Evolutionary conservation across 64 coral and sea anemone genomes (phyloP).

Genomic region (Pachyseris speciosa): DNA sequence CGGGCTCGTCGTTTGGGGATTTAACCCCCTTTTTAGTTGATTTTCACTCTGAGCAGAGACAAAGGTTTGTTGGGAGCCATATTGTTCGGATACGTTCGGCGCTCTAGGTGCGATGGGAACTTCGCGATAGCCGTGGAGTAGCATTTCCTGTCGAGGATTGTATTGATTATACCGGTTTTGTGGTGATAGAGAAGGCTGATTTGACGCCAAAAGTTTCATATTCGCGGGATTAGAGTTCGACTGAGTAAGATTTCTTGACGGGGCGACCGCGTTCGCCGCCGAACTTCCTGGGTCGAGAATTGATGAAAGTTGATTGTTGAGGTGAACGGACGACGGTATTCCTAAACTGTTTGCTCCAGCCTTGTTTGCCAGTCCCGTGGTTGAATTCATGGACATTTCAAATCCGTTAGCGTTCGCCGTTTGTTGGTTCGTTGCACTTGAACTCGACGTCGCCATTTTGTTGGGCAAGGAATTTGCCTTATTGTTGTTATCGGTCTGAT

Average conservation of each 20-base stretch:
- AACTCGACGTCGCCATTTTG: conserved; percentile 79
- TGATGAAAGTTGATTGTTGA: conserved; percentile 58
- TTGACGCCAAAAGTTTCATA: conserved; percentile 46
- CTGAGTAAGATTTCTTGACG: conserved; percentile 39
- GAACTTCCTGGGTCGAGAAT: conserved; percentile 61
- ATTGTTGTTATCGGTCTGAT: conserved; percentile 70
- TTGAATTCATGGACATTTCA: conserved; percentile 57
- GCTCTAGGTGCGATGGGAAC: conserved; percentile 73
- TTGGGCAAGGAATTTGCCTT: conserved; percentile 65
- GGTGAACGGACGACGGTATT: conserved; percentile 20
- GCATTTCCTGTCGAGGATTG: conserved; percentile 69
- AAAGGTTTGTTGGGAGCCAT: conserved; percentile 81
- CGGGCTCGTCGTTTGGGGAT: conserved; percentile 65
- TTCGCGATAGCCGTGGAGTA: conserved; percentile 55
- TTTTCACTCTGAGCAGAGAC: conserved; percentile 70
- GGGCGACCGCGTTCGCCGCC: conserved; percentile 21
- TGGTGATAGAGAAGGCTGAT: conserved; percentile 42
- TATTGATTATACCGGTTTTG: conserved; percentile 54
- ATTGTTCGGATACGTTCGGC: conserved; percentile 72
- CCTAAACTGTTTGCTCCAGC: conserved; percentile 17
- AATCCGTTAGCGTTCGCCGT: conserved; percentile 69
- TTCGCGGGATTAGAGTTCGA: conserved; percentile 44
- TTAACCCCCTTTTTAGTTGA: conserved; percentile 70
- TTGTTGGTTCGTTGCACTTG: conserved; percentile 50
- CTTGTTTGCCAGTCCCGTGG: conserved; percentile 53